Evolutionary conservation across 2,888 invertebrate species (phyloP), one percentile per base, ranked within the genome.

Genomic region (Parelbella ahira): DNA sequence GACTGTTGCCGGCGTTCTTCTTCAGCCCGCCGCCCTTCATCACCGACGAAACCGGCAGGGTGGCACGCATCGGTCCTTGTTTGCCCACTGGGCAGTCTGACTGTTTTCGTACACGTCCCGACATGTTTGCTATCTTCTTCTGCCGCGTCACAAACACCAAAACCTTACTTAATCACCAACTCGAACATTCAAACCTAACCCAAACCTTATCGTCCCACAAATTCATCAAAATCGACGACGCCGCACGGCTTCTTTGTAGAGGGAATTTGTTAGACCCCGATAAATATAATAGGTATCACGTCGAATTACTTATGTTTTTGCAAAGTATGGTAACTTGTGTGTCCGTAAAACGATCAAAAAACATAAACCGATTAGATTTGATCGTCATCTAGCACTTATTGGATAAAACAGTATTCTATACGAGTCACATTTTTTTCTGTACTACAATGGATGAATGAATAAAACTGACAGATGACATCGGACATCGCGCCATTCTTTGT

Each of bases 11-110:
- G 48, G 90, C 88, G 56, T 86, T 88, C 63, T 88, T 90, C 67
- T 89, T 89, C 39, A 91, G 74, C 33, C 89, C 90, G 47, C 89
- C 89, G 63, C 91, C 90, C 66, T 92, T 90, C 73, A 93, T 88
- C 50, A 93, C 89, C 45, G 93, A 93, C 39, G 92, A 91, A 63
- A 93, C 92, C 56, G 93, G 93, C 67, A 94, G 84, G 46, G 93
- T 93, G 44, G 93, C 93, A 71, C 92, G 90, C 91, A 93, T 90
- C 54, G 93, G 93, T 39, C 93, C 93, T 77, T 82, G 81, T 60
- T 87, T 87, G 38, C 80, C 77, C 57, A 79, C 81, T 50, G 90
- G 89, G 68, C 90, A 91, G 63, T 92, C 92, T 45, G 92, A 91
- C 65, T 91, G 91, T 81, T 92, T 92, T 59, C 91, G 89, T 57